Evolutionary conservation across 2,888 invertebrate species (phyloP).

Genomic region (Liposcelis brunnea): DNA sequence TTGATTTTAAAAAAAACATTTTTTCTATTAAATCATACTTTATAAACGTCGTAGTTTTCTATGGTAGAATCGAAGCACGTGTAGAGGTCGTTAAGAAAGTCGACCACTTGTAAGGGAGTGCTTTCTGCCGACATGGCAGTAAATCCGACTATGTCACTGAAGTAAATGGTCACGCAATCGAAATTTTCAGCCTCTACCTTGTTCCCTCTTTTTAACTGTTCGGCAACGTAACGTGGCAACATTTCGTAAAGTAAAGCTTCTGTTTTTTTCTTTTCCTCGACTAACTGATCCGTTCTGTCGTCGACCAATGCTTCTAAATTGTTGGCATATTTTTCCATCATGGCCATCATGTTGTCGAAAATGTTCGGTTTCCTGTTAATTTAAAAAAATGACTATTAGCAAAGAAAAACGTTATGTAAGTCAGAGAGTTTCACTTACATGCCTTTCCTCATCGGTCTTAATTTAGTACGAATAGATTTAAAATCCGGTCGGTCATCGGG

Average conservation of each 20-base stretch:
- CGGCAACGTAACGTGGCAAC: constrained; percentile 80
- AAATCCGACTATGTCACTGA: constrained; percentile 88
- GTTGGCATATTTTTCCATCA: constrained; percentile 95
- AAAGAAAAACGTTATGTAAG: neutral
- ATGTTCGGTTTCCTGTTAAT: constrained; percentile 73
- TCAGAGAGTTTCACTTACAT: constrained; percentile 44
- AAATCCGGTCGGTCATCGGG: constrained; percentile 70
- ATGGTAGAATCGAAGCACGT: constrained; percentile 90
- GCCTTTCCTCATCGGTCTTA: constrained; percentile 70
- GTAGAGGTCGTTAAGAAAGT: constrained; percentile 84
- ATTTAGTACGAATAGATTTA: constrained; percentile 54
- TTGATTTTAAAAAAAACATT: too few species aligned
- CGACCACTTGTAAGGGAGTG: constrained; percentile 80
- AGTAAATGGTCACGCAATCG: constrained; percentile 84
- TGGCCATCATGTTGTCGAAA: constrained; percentile 94
- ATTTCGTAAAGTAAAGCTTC: constrained; percentile 76
- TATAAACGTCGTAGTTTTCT: constrained; percentile 83
- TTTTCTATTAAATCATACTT: too few species aligned
- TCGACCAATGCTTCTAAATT: constrained; percentile 87
- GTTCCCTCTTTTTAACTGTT: constrained; percentile 75
- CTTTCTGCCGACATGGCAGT: constrained; percentile 85
- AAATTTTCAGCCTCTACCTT: constrained; percentile 82
- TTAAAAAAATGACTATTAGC: constrained; percentile 8
- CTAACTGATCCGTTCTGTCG: constrained; percentile 80
- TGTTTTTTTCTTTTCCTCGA: constrained; percentile 95